phyloP scores from a whole-genome alignment of 2,888 invertebrate genomes.

The Xestia sexstrigata region DNA sequence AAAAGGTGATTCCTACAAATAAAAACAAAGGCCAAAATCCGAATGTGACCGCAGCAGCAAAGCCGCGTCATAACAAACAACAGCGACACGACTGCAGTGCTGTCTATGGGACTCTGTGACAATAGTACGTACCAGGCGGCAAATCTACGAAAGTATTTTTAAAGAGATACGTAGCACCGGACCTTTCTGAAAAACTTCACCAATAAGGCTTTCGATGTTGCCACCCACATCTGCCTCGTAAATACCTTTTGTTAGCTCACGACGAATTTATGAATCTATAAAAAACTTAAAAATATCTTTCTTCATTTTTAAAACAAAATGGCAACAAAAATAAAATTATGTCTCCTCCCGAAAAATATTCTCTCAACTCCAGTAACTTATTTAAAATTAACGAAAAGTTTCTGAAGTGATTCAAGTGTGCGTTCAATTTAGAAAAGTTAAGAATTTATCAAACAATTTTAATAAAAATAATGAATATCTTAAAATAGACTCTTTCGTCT shows the following conservation, averaged over 20 bases:
- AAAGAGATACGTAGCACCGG: no score
- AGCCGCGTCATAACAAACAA: not conserved
- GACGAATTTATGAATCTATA: not conserved
- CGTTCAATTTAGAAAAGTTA: constrained; percentile 35
- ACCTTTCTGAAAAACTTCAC: no score
- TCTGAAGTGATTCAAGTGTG: constrained; percentile 28
- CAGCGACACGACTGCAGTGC: not conserved
- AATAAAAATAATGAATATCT: constrained; percentile 31
- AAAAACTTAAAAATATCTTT: not conserved
- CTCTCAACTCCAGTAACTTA: constrained; percentile 10
- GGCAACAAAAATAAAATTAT: not conserved
- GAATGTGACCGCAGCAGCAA: not conserved
- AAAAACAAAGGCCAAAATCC: not conserved
- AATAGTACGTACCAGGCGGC: not conserved
- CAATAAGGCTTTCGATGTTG: no score
- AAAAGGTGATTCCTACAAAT: not conserved
- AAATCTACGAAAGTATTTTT: no score
- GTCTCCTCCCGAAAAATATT: constrained; percentile 23
- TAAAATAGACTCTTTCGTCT: constrained; percentile 17
- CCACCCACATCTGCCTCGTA: no score
- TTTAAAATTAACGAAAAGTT: constrained; percentile 34
- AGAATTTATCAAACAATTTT: constrained; percentile 38
- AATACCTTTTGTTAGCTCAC: no score
- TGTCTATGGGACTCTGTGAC: not conserved
- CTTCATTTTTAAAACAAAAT: constrained; percentile 1